A percentile compares a stretch with the other conserved stretches of the same genome.
Conservation (phyloP, 2,113 vertebrate genomes). For the Oriolus oriolus region DNA sequence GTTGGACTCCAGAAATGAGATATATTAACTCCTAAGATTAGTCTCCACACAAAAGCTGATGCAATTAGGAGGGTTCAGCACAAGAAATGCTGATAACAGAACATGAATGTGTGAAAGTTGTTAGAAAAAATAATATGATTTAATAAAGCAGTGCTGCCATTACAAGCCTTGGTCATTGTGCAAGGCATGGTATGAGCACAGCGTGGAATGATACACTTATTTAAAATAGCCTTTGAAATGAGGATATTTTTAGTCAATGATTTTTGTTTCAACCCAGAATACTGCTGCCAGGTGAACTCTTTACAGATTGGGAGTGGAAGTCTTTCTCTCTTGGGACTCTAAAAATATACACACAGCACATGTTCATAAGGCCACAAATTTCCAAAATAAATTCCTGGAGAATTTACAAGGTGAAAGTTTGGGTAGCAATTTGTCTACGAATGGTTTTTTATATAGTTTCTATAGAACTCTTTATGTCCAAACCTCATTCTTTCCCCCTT, state of each 20-base stretch:
- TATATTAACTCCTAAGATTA: neutral
- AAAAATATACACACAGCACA: neutral
- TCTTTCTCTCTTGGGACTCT: neutral
- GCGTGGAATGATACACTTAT: neutral
- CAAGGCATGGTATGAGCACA: fast-evolving
- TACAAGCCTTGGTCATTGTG: neutral
- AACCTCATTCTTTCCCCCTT: neutral
- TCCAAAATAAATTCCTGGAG: neutral
- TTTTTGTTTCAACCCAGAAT: neutral
- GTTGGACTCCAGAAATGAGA: neutral
- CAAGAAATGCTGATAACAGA: neutral
- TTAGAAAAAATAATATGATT: neutral
- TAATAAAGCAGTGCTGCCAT: neutral
- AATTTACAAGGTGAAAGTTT: neutral
- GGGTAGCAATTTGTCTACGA: neutral
- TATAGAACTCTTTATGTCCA: neutral
- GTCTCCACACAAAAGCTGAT: neutral
- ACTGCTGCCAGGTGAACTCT: neutral
- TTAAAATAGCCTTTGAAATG: neutral
- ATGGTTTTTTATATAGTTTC: neutral
- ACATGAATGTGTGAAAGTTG: neutral
- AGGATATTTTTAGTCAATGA: neutral
- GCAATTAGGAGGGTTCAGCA: neutral
- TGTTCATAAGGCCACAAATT: neutral
- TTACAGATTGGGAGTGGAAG: neutral